These are phyloP conservation scores for Forficula auricularia DNA, from an alignment of 1,140 invertebrate species.

Conservation along the genomic window DNA sequence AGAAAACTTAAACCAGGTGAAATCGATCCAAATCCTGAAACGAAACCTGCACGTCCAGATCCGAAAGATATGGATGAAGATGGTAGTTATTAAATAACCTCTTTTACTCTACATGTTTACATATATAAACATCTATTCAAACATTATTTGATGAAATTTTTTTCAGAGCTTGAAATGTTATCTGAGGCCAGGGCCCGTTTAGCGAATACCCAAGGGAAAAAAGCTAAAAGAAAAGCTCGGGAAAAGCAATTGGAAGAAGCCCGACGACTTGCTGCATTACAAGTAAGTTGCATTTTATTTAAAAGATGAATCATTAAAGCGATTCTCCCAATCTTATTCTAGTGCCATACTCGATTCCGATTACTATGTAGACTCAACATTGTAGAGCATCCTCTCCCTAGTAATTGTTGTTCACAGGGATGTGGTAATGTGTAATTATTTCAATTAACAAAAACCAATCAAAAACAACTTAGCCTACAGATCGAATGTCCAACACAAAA, in stretches of 20 bases:
- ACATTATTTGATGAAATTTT: conserved; percentile 7
- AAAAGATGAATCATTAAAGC: background rate
- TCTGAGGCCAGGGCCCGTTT: conserved; percentile 94
- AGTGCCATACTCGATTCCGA: too few relatives aligned
- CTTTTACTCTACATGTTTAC: background rate
- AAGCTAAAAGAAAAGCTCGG: conserved; percentile 94
- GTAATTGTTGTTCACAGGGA: too few relatives aligned
- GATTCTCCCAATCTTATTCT: too few relatives aligned
- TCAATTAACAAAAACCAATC: too few relatives aligned
- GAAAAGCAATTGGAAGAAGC: conserved; percentile 99
- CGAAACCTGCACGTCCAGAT: conserved; percentile 95
- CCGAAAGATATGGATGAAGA: conserved; percentile 99
- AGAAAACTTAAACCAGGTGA: conserved; percentile 94
- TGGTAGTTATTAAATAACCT: conserved; percentile 36
- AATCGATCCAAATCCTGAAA: conserved; percentile 99
- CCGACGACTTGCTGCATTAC: conserved; percentile 80
- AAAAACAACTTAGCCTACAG: too few relatives aligned
- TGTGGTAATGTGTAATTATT: too few relatives aligned
- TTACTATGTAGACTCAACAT: too few relatives aligned
- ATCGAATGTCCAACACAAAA: too few relatives aligned
- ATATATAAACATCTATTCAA: background rate
- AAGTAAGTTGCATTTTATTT: conserved; percentile 32
- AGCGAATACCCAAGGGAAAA: conserved; percentile 98
- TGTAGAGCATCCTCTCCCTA: too few relatives aligned
- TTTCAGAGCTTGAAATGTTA: conserved; percentile 89